Conservation (phyloP, 2,113 vertebrate genomes). For the Proterorhinus semilunaris region DNA sequence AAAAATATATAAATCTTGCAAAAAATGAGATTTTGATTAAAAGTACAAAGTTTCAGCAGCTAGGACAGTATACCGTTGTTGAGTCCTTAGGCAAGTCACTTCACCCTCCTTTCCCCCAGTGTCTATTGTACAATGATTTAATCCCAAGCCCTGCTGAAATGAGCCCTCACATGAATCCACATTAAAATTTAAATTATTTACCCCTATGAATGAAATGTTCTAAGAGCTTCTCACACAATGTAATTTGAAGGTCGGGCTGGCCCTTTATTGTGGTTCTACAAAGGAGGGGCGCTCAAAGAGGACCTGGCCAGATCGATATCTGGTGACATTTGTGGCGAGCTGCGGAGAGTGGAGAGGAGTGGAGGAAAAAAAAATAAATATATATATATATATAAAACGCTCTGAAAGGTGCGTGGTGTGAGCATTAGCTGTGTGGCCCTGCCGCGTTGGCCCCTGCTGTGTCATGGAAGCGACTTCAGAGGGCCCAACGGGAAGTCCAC, state of each 20-base stretch:
- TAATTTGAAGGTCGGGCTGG: slow-evolving; percentile 56
- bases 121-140: too few species aligned
- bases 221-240: slow-evolving; percentile 17
- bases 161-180: too few species aligned
- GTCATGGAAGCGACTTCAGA: slow-evolving; percentile 53
- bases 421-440: slow-evolving; percentile 70
- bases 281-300: slow-evolving; percentile 60
- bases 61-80: too few species aligned
- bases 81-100: too few species aligned
- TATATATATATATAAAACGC: slow-evolving; percentile 44
- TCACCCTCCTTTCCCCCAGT: too few species aligned
- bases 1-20: too few species aligned
- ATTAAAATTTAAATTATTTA: slow-evolving; percentile 14
- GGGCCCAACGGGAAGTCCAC: slow-evolving; percentile 47
- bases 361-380: slow-evolving; percentile 43
- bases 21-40: too few species aligned
- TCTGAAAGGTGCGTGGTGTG: slow-evolving; percentile 67
- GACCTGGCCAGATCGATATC: slow-evolving; percentile 75
- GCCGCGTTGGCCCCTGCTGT: slow-evolving; percentile 45
- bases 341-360: slow-evolving; percentile 44
- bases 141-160: too few species aligned
- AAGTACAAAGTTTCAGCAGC: too few species aligned
- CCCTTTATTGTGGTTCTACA: slow-evolving; percentile 59
- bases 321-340: slow-evolving; percentile 74
- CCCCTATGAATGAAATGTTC: slow-evolving; percentile 51